Evolutionary conservation across 1,140 invertebrate genomes (phyloP).

Genomic region (Zaprionus capensis): DNA sequence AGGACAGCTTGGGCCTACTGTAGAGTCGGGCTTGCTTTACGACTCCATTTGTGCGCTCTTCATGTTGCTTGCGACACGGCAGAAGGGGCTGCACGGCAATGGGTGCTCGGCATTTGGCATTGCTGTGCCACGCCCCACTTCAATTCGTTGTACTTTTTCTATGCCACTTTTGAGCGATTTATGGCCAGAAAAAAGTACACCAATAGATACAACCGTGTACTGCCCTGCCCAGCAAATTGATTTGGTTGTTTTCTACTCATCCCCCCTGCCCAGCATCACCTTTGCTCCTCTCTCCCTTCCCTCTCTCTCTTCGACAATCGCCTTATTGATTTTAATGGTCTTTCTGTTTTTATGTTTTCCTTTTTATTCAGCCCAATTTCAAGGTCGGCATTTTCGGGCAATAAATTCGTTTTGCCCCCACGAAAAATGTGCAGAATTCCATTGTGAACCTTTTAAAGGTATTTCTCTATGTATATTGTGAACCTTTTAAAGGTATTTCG

Average conservation of each 20-base stretch:
- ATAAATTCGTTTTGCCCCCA: slow-evolving; percentile 5
- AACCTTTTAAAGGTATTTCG: neutral
- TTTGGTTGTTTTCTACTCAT: slow-evolving; percentile 36
- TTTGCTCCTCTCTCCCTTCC: neutral
- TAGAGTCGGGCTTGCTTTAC: slow-evolving; percentile 70
- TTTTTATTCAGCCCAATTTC: slow-evolving; percentile 1
- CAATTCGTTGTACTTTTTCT: slow-evolving; percentile 76
- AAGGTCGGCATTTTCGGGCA: slow-evolving; percentile 28
- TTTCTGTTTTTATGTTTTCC: neutral
- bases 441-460: neutral
- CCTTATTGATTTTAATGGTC: slow-evolving; percentile 22
- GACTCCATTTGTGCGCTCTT: slow-evolving; percentile 75
- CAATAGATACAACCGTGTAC: slow-evolving; percentile 65
- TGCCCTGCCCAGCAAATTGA: slow-evolving; percentile 57
- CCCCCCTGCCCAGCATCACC: neutral
- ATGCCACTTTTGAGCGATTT: slow-evolving; percentile 78
- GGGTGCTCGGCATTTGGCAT: slow-evolving; percentile 27
- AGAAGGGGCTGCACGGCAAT: slow-evolving; percentile 22
- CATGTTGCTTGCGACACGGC: slow-evolving; percentile 27
- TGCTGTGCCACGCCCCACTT: slow-evolving; percentile 34
- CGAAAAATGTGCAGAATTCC: neutral
- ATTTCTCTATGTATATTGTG: neutral
- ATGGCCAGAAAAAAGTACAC: slow-evolving; percentile 39
- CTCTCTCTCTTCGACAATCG: slow-evolving; percentile 11
- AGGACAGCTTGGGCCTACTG: slow-evolving; percentile 24